phyloP scores from a whole-genome alignment of 2,797 vertebrate species.

The Rhincodon typus region DNA sequence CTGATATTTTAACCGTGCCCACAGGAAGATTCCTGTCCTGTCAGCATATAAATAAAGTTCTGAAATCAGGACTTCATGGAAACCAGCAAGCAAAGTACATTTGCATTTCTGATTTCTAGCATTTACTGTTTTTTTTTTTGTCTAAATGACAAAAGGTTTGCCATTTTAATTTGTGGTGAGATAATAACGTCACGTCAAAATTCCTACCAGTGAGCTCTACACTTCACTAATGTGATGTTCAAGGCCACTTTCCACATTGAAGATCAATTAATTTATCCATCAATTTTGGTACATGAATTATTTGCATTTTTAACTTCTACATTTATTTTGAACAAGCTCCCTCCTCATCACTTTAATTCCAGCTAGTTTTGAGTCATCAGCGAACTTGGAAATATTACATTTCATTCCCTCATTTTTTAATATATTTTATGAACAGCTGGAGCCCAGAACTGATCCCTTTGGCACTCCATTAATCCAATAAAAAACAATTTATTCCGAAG shows the following conservation, averaged over 20 bases:
- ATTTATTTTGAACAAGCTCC: neutral
- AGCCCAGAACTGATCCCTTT: no score
- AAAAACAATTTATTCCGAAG: no score
- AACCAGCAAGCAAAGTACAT: no score
- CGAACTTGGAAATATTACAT: no score
- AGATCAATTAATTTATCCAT: neutral
- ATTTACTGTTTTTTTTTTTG: neutral
- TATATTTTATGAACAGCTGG: no score
- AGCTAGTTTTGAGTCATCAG: no score
- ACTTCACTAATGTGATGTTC: no score
- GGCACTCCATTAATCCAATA: no score
- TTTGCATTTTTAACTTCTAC: neutral
- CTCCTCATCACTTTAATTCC: no score
- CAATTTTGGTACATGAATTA: neutral
- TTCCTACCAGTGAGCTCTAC: neutral
- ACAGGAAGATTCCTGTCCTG: neutral
- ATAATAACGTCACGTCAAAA: neutral
- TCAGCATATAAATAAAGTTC: slow-evolving; percentile 43
- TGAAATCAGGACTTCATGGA: neutral
- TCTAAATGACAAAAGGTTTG: neutral
- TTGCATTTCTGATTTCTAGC: neutral
- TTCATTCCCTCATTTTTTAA: no score
- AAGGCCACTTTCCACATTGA: neutral
- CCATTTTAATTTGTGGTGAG: neutral
- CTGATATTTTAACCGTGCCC: no score